Base-by-base conservation (phyloP, 1,140 invertebrate genomes). In the Scaptomyza graminum region DNA sequence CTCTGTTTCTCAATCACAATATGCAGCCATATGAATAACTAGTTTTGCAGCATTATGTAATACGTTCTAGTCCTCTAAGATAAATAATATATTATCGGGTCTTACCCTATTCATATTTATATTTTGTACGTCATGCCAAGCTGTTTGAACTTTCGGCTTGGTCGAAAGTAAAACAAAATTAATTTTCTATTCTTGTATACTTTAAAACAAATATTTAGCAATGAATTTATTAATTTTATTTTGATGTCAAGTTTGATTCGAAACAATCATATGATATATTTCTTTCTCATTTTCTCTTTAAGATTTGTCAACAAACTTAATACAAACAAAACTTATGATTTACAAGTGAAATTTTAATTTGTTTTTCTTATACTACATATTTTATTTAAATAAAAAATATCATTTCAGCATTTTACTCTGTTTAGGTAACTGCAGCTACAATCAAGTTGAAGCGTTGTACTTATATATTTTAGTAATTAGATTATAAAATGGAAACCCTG, bases 211-310 rank as follows among this genome's bases (percentile, higher is more conserved):
- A 70, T 62, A 70, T 46, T 55, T 82, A 88, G 71, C 54, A 65
- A 71, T 50, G 84, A 89, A 88, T 79, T 87, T 83, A 83, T 81
- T 50, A 59, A 60, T 72, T 69, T 78, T 71, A 69, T 60, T 67
- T 50, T 34, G 25, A 54, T 57, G 73, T 69, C 59, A 60, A 47
- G 61, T 55, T 52, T 28, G 18, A 22, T 22, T 22, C 2, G 2
- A 22, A 22, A 22, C 18, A 22, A 22, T 22, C 18, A 22, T 22
- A 5, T 25, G 49, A 41, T 18, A 31, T 34, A 50, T 67, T 65
- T 22, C n/a, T 22, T 22, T 22, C 4, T 22, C 18, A 22, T 22
- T 22, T 22, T 22, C 18, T 47, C 18, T 73, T 66, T 77, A 61
- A 55, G 46, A 59, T 82, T 57, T 84, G 67, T 81, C 65, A 63